These are phyloP conservation scores for Conus ventricosus DNA, from an alignment of 1,140 invertebrate species.

Conservation along the genomic window DNA sequence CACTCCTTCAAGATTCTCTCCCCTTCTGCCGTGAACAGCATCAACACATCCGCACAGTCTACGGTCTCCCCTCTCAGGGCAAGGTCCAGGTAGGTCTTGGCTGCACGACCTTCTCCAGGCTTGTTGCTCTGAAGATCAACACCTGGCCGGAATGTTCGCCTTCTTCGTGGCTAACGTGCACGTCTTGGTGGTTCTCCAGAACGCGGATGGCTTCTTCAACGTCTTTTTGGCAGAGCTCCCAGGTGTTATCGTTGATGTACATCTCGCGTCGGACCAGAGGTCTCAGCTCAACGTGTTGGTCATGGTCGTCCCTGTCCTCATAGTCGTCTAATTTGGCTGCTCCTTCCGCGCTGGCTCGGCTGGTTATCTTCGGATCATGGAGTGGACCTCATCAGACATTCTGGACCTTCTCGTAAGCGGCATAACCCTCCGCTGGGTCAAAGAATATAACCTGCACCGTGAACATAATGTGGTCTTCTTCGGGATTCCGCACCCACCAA, in stretches of 20 bases:
- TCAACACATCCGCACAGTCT: conserved; percentile 35
- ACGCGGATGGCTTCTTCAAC: conserved; percentile 40
- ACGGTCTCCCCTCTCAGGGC: conserved; percentile 53
- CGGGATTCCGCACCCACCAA: conserved; percentile 48
- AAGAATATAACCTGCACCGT: conserved; percentile 17
- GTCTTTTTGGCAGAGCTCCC: conserved; percentile 36
- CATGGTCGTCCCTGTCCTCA: too few relatives aligned
- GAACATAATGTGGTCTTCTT: conserved; percentile 26
- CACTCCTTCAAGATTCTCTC: conserved; percentile 39
- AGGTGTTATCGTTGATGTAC: conserved; percentile 40
- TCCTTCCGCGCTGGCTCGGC: too few relatives aligned
- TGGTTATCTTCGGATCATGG: not conserved
- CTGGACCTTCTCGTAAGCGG: not conserved
- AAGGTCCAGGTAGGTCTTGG: conserved; percentile 42
- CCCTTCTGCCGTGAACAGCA: conserved; percentile 53
- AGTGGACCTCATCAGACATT: not conserved
- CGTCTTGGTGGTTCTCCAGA: not conserved
- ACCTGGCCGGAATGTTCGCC: conserved; percentile 41
- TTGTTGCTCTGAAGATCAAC: conserved; percentile 48
- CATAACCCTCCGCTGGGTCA: not conserved
- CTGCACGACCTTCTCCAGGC: conserved; percentile 40
- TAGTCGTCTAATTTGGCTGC: too few relatives aligned
- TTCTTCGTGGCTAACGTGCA: conserved; percentile 1
- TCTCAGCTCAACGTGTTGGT: conserved; percentile 36
- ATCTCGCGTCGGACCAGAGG: conserved; percentile 47